Conservation (phyloP, 1,140 invertebrate genomes). For the Helicoverpa armigera region DNA sequence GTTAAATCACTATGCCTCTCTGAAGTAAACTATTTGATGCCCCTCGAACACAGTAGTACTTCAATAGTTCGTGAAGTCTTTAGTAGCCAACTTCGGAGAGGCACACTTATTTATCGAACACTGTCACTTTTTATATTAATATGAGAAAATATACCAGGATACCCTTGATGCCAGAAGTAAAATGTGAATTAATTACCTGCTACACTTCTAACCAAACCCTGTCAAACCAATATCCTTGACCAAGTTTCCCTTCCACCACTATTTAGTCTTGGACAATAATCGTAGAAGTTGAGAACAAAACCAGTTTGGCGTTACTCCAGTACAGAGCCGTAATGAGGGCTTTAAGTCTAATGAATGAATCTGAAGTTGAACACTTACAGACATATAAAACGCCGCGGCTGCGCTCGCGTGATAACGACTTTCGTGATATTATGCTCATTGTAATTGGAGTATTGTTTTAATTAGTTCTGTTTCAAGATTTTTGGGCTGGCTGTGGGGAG, state of each 20-base stretch:
- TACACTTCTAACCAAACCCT: neutral
- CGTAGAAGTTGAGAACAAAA: conserved; percentile 44
- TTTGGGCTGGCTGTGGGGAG: neutral
- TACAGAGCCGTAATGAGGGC: conserved; percentile 47
- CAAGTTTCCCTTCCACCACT: conserved; percentile 5
- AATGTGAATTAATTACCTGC: no score
- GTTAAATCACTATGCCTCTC: no score
- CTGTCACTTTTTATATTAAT: no score
- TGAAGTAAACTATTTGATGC: no score
- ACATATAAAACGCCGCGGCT: conserved; percentile 19
- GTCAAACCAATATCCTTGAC: neutral
- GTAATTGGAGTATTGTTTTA: conserved; percentile 38
- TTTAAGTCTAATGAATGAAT: conserved; percentile 50
- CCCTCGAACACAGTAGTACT: no score
- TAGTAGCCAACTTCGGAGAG: no score
- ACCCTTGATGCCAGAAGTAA: no score
- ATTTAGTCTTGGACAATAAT: conserved; percentile 28
- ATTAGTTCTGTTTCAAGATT: conserved; percentile 32
- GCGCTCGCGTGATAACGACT: conserved; percentile 45
- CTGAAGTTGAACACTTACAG: conserved; percentile 37
- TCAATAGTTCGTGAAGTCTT: no score
- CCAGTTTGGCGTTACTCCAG: conserved; percentile 47
- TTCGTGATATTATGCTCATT: conserved; percentile 30
- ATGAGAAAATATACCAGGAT: no score
- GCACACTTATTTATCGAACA: no score